Base-by-base conservation (phyloP, 2,797 vertebrate genomes). In the Miopithecus talapoin region DNA sequence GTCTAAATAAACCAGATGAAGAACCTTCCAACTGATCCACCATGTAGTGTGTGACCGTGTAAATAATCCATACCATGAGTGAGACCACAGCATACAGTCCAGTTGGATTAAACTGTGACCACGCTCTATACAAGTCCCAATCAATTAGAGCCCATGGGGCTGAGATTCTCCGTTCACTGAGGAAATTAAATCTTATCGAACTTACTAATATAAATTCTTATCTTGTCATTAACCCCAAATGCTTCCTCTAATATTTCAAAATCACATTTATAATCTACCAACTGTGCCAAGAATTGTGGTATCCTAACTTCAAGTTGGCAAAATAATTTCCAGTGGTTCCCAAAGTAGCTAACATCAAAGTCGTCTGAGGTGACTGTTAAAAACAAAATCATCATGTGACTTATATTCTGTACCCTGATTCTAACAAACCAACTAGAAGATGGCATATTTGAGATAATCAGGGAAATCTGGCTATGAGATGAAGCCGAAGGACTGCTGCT, bases 321-420 rank as follows among this genome's bases (percentile, higher is more conserved):
- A 93, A 96, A 83, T 90, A 57, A 85, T 64, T 94, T 83, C 70
- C 74, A 94, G 43, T 89, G 53, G 81, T 88, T 96, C 70, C 41
- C 59, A 81, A 93, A 89, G 50, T 55, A 94, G 75, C 14, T 70
- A 76, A 93, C 33, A 68, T 74, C 26, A 85, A 64, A 92, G 81
- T 79, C 89, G 76, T 14, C 61, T 46, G 48, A 94, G 79, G 5
- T 59, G 61, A 14, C 64, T 78, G 26, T 68, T 85, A 81, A 86
- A 57, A 91, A 81, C 3, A 78, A n/a, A 90, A 76, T 74, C 70
- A 92, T n/a, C 36, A 75, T 11, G 16, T 70, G 21, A 24, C 39
- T 46, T 80, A 39, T 11, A 68, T 50, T 88, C 43, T 90, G 39
- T 11, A 81, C 79, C 59, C 75, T 36, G 21, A 87, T 94, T 74